A percentile compares a stretch with the other conserved stretches of the same genome.
Evolutionary conservation across 2,888 invertebrate genomes (phyloP).

Genomic region (Hirtodrosophila histrioides): DNA sequence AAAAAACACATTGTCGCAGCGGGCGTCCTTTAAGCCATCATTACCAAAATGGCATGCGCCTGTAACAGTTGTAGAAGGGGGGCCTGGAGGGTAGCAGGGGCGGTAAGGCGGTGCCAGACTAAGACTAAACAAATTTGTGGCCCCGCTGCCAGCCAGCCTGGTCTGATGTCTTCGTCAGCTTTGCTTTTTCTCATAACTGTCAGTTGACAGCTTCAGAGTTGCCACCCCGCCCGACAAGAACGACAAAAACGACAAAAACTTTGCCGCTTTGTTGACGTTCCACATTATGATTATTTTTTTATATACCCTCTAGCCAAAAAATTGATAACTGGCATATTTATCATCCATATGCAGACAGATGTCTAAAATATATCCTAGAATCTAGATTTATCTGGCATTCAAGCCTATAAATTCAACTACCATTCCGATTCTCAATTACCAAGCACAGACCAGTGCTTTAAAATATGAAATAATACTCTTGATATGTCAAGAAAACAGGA

Average conservation of each 20-base stretch:
- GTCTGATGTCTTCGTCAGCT: slow-evolving; percentile 77
- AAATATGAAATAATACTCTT: no score
- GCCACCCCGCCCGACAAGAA: slow-evolving; percentile 42
- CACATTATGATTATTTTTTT: slow-evolving; percentile 26
- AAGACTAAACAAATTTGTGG: slow-evolving; percentile 77
- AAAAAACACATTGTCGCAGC: slow-evolving; percentile 74
- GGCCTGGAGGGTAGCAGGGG: background rate
- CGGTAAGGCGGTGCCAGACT: slow-evolving; percentile 44
- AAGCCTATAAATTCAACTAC: no score
- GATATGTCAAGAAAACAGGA: no score
- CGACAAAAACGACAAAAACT: slow-evolving; percentile 45
- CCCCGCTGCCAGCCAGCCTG: slow-evolving; percentile 40
- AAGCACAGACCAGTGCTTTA: no score
- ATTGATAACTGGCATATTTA: background rate
- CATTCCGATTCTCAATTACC: no score
- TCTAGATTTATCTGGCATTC: no score
- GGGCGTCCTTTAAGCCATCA: slow-evolving; percentile 76
- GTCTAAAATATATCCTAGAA: no score
- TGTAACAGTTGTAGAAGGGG: background rate
- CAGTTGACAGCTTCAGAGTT: slow-evolving; percentile 72
- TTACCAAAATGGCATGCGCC: slow-evolving; percentile 73
- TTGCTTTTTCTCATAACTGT: slow-evolving; percentile 78
- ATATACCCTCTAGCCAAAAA: slow-evolving; percentile 13
- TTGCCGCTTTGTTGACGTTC: slow-evolving; percentile 57
- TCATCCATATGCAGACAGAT: no score